These are phyloP conservation scores for Archips crataeganus DNA, from an alignment of 2,888 invertebrate genomes.

Conservation along the genomic window DNA sequence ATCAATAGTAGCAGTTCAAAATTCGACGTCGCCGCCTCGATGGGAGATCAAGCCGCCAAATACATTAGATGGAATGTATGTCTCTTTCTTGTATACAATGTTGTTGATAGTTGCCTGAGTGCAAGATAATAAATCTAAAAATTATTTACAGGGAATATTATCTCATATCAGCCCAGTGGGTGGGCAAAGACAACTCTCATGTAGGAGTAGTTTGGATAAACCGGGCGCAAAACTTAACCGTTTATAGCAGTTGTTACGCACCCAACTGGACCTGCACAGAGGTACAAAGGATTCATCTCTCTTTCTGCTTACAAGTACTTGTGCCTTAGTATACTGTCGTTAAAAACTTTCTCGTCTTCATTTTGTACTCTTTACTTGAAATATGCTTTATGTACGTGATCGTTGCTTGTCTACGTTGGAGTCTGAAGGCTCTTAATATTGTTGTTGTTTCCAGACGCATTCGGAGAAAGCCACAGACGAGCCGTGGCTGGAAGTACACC, in stretches of 20 bases:
- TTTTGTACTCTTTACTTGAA: not conserved
- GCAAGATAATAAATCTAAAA: not conserved
- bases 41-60: slow-evolving; percentile 91
- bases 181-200: slow-evolving; percentile 91
- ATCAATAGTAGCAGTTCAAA: slow-evolving; percentile 92
- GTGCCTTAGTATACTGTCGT: slow-evolving; percentile 32
- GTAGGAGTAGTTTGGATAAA: slow-evolving; percentile 97
- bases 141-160: slow-evolving; percentile 92
- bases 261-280: slow-evolving; percentile 94
- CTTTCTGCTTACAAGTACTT: not conserved
- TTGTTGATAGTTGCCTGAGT: not conserved
- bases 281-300: slow-evolving; percentile 74
- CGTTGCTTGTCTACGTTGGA: not conserved
- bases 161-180: slow-evolving; percentile 96
- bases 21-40: slow-evolving; percentile 87
- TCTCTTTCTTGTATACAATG: slow-evolving; percentile 48
- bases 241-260: slow-evolving; percentile 93
- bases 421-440: not conserved
- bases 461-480: slow-evolving; percentile 93
- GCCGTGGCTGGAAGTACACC: slow-evolving; percentile 94
- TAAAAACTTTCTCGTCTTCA: too few species aligned
- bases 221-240: slow-evolving; percentile 95
- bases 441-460: slow-evolving; percentile 87
- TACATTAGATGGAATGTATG: slow-evolving; percentile 93
- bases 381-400: not conserved